Evolutionary conservation across 2,113 vertebrate species (phyloP).

Genomic region (Loxodonta africana): DNA sequence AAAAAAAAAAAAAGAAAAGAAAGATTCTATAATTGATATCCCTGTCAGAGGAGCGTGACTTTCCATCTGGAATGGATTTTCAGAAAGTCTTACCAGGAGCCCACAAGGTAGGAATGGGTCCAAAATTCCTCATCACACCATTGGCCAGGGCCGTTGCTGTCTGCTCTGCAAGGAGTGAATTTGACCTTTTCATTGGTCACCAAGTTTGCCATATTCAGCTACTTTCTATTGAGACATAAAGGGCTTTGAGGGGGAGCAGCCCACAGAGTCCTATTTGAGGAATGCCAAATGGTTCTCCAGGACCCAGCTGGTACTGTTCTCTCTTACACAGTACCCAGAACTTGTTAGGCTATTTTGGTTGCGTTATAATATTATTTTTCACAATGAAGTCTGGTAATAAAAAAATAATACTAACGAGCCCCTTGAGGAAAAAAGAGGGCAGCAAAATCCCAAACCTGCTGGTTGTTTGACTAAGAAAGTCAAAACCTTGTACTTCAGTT

Average conservation of each 20-base stretch:
- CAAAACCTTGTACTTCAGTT: not conserved
- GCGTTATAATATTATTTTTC: slow-evolving; percentile 79
- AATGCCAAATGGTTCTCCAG: slow-evolving; percentile 76
- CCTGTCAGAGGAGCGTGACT: slow-evolving; percentile 39
- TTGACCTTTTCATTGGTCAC: slow-evolving; percentile 76
- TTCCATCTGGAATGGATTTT: slow-evolving; percentile 69
- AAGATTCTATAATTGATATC: slow-evolving; percentile 71
- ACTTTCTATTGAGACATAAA: slow-evolving; percentile 66
- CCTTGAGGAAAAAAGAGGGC: not conserved
- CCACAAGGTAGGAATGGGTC: slow-evolving; percentile 17
- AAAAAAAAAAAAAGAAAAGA: not conserved
- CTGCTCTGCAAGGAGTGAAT: slow-evolving; percentile 58
- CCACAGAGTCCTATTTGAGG: slow-evolving; percentile 83
- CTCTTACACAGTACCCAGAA: slow-evolving; percentile 61
- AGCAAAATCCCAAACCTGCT: not conserved
- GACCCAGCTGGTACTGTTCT: slow-evolving; percentile 73
- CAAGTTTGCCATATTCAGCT: slow-evolving; percentile 67
- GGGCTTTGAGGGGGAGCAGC: slow-evolving; percentile 64
- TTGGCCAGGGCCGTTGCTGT: not conserved
- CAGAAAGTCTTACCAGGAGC: slow-evolving; percentile 47
- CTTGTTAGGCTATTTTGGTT: slow-evolving; percentile 72
- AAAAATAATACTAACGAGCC: slow-evolving; percentile 35
- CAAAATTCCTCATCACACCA: slow-evolving; percentile 28
- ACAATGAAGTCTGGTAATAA: slow-evolving; percentile 72
- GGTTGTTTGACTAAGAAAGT: not conserved